A percentile compares a stretch with the other conserved stretches of the same genome.
Evolutionary conservation across 2,888 invertebrate genomes (phyloP).

Genomic region (Phyto melanocephala): DNA sequence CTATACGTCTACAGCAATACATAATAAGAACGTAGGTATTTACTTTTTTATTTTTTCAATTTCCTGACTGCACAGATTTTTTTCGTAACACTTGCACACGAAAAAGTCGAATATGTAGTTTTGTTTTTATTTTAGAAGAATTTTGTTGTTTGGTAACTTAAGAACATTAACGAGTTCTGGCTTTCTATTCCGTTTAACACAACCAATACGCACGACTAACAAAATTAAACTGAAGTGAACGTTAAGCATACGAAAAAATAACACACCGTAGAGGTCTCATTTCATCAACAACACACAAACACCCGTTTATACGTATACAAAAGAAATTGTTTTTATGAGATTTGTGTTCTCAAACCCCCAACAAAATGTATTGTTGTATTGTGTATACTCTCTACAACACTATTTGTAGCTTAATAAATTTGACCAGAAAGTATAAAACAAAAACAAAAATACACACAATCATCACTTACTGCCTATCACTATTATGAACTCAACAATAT

Average conservation of each 20-base stretch:
- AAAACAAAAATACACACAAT: not conserved
- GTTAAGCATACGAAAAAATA: constrained; percentile 12
- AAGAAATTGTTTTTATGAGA: not conserved
- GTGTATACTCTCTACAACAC: constrained; percentile 8
- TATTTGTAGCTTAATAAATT: constrained; percentile 21
- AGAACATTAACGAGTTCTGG: not conserved
- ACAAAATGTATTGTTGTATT: not conserved
- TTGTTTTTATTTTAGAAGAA: constrained; percentile 12
- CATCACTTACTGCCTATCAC: constrained; percentile 2
- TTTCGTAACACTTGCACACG: not conserved
- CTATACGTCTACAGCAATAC: constrained; percentile 13
- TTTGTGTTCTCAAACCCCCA: constrained; percentile 19
- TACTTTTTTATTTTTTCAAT: not conserved
- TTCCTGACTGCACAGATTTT: constrained; percentile 4
- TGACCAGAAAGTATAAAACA: not conserved
- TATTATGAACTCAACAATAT: not conserved
- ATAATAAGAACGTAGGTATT: constrained; percentile 7
- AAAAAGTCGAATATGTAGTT: not conserved
- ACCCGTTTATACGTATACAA: not conserved
- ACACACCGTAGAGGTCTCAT: not conserved
- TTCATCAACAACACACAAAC: constrained; percentile 11
- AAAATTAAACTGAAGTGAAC: constrained; percentile 51
- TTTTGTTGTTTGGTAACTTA: constrained; percentile 2
- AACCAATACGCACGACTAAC: constrained; percentile 52
- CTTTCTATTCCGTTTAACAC: constrained; percentile 21